These are phyloP conservation scores for Polyommatus icarus DNA, from an alignment of 2,888 invertebrate species.

Conservation along the genomic window DNA sequence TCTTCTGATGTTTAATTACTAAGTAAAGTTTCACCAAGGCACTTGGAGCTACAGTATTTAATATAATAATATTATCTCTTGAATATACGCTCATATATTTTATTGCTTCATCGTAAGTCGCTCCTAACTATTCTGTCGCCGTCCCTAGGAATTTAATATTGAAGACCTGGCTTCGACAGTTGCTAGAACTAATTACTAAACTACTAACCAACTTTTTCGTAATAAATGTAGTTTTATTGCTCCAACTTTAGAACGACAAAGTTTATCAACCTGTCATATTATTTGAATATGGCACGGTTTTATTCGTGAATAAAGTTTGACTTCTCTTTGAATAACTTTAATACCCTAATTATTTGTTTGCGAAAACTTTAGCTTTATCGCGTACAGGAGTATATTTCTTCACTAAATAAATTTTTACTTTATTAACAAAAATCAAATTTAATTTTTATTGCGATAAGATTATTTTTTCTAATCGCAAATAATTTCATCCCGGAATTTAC, in stretches of 20 bases:
- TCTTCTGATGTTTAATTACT: too few relatives aligned
- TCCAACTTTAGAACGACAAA: not conserved
- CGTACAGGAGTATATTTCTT: not conserved
- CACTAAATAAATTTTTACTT: not conserved
- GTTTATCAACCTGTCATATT: not conserved
- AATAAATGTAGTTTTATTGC: constrained; percentile 2
- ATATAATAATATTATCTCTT: too few relatives aligned
- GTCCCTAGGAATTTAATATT: not conserved
- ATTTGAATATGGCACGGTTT: not conserved
- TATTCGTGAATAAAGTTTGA: not conserved
- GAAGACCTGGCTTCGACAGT: not conserved
- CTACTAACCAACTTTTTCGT: not conserved
- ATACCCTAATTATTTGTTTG: not conserved
- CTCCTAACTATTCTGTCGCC: not conserved
- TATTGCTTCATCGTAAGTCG: not conserved
- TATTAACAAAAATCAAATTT: not conserved
- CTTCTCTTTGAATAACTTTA: not conserved
- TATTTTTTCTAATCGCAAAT: not conserved
- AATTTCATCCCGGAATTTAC: not conserved
- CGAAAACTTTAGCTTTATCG: not conserved
- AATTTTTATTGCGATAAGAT: too few relatives aligned
- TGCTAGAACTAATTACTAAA: not conserved
- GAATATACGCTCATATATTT: too few relatives aligned
- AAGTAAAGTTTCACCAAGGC: too few relatives aligned
- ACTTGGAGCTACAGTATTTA: too few relatives aligned